Conservation (phyloP, 92 coral and sea anemone genomes). For the Galaxea fascicularis region DNA sequence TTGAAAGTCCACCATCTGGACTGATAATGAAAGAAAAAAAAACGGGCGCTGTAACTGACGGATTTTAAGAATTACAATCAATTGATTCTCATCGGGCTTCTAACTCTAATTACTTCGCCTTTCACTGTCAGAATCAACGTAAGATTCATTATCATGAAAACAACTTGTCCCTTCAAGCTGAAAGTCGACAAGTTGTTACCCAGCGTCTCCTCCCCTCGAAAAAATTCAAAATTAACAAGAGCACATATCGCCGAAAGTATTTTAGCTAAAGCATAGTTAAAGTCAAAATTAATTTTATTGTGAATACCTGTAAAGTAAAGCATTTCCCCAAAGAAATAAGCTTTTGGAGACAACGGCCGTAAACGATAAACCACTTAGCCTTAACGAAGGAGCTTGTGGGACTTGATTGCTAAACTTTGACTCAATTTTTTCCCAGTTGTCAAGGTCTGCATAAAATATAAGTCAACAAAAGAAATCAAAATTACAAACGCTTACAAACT, state of each 20-base stretch:
- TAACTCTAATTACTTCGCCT: too few relatives aligned
- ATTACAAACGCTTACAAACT: too few relatives aligned
- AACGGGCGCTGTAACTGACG: not conserved
- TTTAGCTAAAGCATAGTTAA: too few relatives aligned
- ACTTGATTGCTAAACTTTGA: not conserved
- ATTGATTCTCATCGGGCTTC: too few relatives aligned
- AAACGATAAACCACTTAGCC: constrained; percentile 70
- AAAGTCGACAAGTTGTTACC: too few relatives aligned
- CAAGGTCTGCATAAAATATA: not conserved
- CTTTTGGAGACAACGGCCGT: constrained; percentile 65
- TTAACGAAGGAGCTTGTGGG: constrained; percentile 15
- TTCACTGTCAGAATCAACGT: too few relatives aligned
- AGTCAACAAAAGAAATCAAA: not conserved
- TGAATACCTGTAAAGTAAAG: constrained; percentile 45
- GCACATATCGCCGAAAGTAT: too few relatives aligned
- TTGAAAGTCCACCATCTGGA: constrained; percentile 76
- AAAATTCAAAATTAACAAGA: too few relatives aligned
- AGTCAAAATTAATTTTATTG: not conserved
- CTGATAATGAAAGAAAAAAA: constrained; percentile 42
- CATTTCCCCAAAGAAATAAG: constrained; percentile 82
- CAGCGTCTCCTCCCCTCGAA: too few relatives aligned
- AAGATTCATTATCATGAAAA: too few relatives aligned
- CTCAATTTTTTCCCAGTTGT: constrained; percentile 21
- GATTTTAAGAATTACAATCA: too few relatives aligned
- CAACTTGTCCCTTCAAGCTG: too few relatives aligned